phyloP scores from a whole-genome alignment of 2,888 invertebrate species.

The Caenorhabditis virilis region DNA sequence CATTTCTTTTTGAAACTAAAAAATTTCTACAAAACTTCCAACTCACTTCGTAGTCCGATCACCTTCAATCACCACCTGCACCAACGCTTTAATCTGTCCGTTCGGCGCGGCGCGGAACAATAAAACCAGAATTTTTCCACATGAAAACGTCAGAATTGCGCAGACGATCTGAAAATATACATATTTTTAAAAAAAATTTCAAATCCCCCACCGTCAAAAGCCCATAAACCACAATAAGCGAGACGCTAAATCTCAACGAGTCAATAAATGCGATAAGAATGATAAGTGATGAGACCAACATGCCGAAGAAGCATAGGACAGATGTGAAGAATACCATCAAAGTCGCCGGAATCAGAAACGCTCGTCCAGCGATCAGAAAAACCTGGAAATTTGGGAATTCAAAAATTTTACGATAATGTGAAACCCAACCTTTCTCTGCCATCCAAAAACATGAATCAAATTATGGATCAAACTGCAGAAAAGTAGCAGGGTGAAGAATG shows the following conservation, averaged over 20 bases:
- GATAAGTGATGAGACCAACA: conserved; percentile 42
- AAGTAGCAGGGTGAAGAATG: conserved; percentile 19
- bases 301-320: conserved; percentile 34
- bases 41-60: conserved; percentile 40
- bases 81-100: conserved; percentile 36
- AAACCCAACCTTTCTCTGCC: conserved; percentile 20
- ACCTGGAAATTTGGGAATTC: conserved; percentile 5
- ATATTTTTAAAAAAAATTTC: neutral
- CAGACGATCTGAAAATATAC: neutral
- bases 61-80: conserved; percentile 45
- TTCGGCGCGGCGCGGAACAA: conserved; percentile 54
- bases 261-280: conserved; percentile 47
- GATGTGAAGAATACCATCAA: conserved; percentile 43
- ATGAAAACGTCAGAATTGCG: conserved; percentile 32
- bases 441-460: conserved; percentile 42
- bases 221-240: conserved; percentile 42
- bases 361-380: conserved; percentile 14
- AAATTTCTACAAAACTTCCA: neutral
- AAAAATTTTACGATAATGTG: neutral
- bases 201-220: conserved; percentile 38
- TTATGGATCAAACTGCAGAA: conserved; percentile 33
- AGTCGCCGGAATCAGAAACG: conserved; percentile 32
- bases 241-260: conserved; percentile 42
- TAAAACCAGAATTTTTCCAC: conserved; percentile 41
- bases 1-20: too few species aligned